Base-by-base conservation (phyloP, 2,888 invertebrate genomes). In the Lordiphosa fenestrarum region DNA sequence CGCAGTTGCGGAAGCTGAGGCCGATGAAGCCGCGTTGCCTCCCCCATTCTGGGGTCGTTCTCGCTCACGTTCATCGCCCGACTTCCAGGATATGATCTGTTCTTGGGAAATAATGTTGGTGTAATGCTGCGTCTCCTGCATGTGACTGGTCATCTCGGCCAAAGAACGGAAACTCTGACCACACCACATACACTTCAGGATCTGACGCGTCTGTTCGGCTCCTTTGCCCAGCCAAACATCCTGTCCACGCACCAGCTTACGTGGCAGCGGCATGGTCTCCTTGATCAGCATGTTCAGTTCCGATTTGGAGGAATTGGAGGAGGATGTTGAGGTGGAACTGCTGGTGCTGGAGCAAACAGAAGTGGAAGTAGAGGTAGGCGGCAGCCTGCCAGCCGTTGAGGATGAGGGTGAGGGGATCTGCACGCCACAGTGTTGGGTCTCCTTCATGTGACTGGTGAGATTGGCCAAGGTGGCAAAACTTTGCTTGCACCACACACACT, bases 111-210 rank as follows among this genome's bases (percentile, higher is more conserved):
- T 98, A 71, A 98, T 98, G 87, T 98, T 98, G 0, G 98, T 98
- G 87, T 98, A 98, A 88, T 98, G 98, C 88, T 98, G 98, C 21
- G 98, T 98, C 86, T 98, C 95, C 89, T 98, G 98, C 98, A 98
- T 98, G 89, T 98, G 98, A 82, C 95, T 96, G 1, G 98, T 98
- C 95, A 98, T 97, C 91, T 98, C 98, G 2, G 98, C 98, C 53
- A 98, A 90, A 0, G 98, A 96, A 55, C 98, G 94, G 91, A 98
- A 98, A 78, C 98, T 98, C 88, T 98, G 98, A 0, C 98, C 98
- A 83, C 98, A 98, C 96, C 98, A 98, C 97, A 98, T 98, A 89
- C 98, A 98, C 90, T 98, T 97, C 46, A 98, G 92, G 74, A 98
- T 98, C 91, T 98, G 97, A 54, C 97, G 92, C 10, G 98, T 98